These are phyloP conservation scores for Phymastichus coffea DNA, from an alignment of 1,140 invertebrate genomes.

Conservation along the genomic window DNA sequence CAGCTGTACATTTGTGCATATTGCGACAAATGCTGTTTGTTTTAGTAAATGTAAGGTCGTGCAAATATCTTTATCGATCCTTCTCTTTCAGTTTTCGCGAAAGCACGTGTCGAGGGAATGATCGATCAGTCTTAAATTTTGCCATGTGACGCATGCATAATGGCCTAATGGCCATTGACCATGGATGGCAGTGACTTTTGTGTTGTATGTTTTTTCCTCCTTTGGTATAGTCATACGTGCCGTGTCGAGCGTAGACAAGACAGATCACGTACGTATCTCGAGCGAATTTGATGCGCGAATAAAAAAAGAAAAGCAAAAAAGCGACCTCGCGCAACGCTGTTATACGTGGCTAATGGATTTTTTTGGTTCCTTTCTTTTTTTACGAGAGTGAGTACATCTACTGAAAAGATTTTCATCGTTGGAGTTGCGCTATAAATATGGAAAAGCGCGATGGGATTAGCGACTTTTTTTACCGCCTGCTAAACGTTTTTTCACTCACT, in stretches of 20 bases:
- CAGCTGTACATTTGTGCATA: no score
- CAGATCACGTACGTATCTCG: slow-evolving; percentile 7
- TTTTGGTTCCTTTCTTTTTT: background rate
- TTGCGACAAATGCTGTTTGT: no score
- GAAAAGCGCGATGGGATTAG: no score
- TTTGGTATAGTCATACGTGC: slow-evolving; percentile 6
- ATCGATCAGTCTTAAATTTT: slow-evolving; percentile 38
- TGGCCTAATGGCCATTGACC: slow-evolving; percentile 38
- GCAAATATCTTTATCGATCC: no score
- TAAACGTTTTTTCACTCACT: no score
- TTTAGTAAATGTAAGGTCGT: no score
- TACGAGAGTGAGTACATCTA: no score
- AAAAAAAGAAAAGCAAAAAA: no score
- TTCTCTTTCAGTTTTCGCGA: no score
- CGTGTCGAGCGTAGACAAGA: slow-evolving; percentile 17
- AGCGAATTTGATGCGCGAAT: slow-evolving; percentile 7
- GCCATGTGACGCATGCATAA: slow-evolving; percentile 38
- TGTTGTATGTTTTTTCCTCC: background rate
- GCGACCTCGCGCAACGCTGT: background rate
- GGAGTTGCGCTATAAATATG: no score
- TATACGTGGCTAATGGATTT: slow-evolving; percentile 5
- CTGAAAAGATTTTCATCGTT: no score
- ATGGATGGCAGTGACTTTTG: slow-evolving; percentile 16
- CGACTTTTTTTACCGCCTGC: no score
- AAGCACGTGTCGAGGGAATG: slow-evolving; percentile 19